These are phyloP conservation scores for Pseudochaenichthys georgianus DNA, from an alignment of 2,797 vertebrate species.

Conservation along the genomic window DNA sequence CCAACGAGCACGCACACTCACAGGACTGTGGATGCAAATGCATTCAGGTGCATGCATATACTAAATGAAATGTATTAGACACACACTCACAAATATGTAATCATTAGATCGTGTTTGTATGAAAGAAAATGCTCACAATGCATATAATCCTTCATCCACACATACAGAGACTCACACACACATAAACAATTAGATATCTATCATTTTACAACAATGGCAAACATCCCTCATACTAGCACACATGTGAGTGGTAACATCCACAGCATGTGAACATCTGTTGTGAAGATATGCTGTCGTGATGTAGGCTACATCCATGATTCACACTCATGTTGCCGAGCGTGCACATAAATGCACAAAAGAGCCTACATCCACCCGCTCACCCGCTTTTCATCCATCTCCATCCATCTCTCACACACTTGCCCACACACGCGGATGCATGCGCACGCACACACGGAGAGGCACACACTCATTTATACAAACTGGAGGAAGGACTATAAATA, in stretches of 20 bases:
- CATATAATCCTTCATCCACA: slow-evolving; percentile 29
- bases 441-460: slow-evolving; percentile 20
- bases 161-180: not conserved
- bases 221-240: slow-evolving; percentile 36
- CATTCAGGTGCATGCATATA: slow-evolving; percentile 17
- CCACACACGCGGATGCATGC: slow-evolving; percentile 51
- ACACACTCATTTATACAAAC: slow-evolving; percentile 73
- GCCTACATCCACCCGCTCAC: slow-evolving; percentile 60
- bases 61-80: slow-evolving; percentile 5
- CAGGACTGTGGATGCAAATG: not conserved
- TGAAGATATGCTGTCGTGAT: slow-evolving; percentile 47
- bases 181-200: slow-evolving; percentile 34
- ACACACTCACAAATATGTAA: slow-evolving; percentile 32
- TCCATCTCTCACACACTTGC: slow-evolving; percentile 56
- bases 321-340: slow-evolving; percentile 38
- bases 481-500: slow-evolving; percentile 84
- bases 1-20: not conserved
- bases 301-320: slow-evolving; percentile 38
- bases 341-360: slow-evolving; percentile 66
- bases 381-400: slow-evolving; percentile 57
- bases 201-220: slow-evolving; percentile 33
- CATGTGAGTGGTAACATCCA: slow-evolving; percentile 50
- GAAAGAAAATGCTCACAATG: slow-evolving; percentile 39
- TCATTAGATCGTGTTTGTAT: slow-evolving; percentile 36
- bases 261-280: slow-evolving; percentile 61